Evolutionary conservation across 2,797 vertebrate genomes (phyloP), one percentile per base, ranked within the genome.

Genomic region (Lates japonicus): DNA sequence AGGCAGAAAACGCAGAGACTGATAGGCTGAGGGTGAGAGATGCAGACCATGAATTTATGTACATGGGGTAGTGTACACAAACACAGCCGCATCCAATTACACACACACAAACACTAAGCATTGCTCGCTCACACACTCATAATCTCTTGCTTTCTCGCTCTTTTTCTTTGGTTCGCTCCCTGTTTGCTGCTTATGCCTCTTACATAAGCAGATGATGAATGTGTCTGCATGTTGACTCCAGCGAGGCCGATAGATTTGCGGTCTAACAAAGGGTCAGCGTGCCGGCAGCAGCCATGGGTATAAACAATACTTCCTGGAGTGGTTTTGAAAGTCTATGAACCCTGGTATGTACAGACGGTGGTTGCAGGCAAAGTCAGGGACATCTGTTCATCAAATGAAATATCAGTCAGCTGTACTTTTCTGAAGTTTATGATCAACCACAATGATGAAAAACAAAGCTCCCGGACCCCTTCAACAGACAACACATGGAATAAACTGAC

Each of bases 51-150:
- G 74, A 71, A 70, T 86, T 64, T 62, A 82, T 73, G 66, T 62
- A 44, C 76, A 81, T 37, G 71, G 19, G 19, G 66, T 73, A 54
- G 52, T 25, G 79, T 70, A 72, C 80, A 82, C 87, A 91, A 88
- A 87, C 85, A 85, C 44, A 76, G 42, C 60, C 22, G 11, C 76
- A 76, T 87, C 79, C 82, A 81, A 87, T 87, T 82, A 84, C 81
- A 83, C 81, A 83, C 81, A 64, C 76, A 71, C 71, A 71, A 59
- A 74, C 74, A 81, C 39, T 64, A 42, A 44, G 37, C 61, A 35
- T 33, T n/a, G 54, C 77, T 79, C 68, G 5, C 80, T 72, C 66
- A 16, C 76, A 73, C 72, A 74, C 57, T 77, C 71, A 39, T 84
- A 60, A 82, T 85, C 78, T 70, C 63, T 42, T 29, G 49, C 74